Conservation (phyloP, 2,797 vertebrate genomes). For the Pampus argenteus region DNA sequence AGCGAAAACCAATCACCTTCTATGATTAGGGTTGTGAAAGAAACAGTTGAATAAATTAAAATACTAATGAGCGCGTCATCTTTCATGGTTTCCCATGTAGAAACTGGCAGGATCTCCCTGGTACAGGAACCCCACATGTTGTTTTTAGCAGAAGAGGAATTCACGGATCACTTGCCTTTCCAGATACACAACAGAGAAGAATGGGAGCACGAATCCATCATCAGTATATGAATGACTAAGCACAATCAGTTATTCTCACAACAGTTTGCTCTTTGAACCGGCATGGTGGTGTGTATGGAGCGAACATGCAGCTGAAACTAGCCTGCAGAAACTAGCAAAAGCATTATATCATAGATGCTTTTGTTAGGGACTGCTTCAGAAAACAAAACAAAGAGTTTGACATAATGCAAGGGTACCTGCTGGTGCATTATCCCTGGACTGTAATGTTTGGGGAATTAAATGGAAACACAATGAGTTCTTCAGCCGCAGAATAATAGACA, state of each 20-base stretch:
- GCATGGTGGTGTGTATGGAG: constrained; percentile 51
- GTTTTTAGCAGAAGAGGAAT: constrained; percentile 43
- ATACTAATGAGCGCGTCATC: neutral
- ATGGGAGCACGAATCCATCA: constrained; percentile 54
- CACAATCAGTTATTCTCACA: constrained; percentile 47
- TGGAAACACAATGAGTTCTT: constrained; percentile 20
- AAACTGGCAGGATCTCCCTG: constrained; percentile 19
- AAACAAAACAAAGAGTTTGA: constrained; percentile 41
- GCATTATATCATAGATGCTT: constrained; percentile 40
- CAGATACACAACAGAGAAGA: constrained; percentile 54
- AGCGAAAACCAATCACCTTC: neutral
- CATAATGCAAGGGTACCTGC: constrained; percentile 39
- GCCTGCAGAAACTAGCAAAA: constrained; percentile 56
- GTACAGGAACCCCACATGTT: constrained; percentile 24
- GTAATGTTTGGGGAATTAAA: neutral
- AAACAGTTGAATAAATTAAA: constrained; percentile 16
- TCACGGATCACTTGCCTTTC: constrained; percentile 33
- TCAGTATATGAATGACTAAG: constrained; percentile 66
- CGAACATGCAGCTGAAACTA: constrained; percentile 41
- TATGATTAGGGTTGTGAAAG: neutral
- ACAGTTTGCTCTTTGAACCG: constrained; percentile 56
- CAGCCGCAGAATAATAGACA: constrained; percentile 20
- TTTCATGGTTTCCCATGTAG: neutral
- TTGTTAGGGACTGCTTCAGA: constrained; percentile 42
- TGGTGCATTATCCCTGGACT: constrained; percentile 20